These are phyloP conservation scores for Engystomops pustulosus DNA, from an alignment of 2,113 vertebrate genomes.

Conservation along the genomic window DNA sequence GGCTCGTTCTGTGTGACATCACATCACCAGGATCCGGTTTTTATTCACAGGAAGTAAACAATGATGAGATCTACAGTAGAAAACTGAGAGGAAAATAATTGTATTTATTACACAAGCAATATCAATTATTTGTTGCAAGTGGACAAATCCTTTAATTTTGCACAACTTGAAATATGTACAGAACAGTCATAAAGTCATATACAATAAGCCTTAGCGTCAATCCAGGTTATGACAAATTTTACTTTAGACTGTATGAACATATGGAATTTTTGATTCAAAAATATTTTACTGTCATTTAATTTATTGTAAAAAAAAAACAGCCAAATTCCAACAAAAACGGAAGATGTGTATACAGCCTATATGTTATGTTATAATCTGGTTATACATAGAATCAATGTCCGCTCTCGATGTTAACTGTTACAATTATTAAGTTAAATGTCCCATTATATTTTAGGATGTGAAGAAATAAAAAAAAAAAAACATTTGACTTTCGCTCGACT, in stretches of 20 bases:
- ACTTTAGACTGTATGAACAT: neutral
- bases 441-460: slow-evolving; percentile 15
- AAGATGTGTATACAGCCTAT: neutral
- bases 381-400: neutral
- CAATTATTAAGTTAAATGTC: neutral
- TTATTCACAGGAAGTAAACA: no score
- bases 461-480: neutral
- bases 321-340: neutral
- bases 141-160: no score
- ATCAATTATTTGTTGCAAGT: no score
- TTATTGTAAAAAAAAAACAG: no score
- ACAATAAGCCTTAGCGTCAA: no score
- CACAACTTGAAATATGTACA: no score
- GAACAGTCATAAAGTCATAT: neutral
- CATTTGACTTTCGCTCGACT: neutral
- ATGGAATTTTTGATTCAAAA: neutral
- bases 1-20: no score
- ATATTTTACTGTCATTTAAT: neutral
- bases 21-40: no score
- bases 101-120: no score
- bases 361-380: neutral
- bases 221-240: neutral
- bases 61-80: no score
- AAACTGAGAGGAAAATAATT: no score
- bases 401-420: neutral